Percentiles rank a stretch among this genome's conserved stretches.
Conservation (phyloP, 92 coral and sea anemone species). For the Zoanthus sansibaricus region DNA sequence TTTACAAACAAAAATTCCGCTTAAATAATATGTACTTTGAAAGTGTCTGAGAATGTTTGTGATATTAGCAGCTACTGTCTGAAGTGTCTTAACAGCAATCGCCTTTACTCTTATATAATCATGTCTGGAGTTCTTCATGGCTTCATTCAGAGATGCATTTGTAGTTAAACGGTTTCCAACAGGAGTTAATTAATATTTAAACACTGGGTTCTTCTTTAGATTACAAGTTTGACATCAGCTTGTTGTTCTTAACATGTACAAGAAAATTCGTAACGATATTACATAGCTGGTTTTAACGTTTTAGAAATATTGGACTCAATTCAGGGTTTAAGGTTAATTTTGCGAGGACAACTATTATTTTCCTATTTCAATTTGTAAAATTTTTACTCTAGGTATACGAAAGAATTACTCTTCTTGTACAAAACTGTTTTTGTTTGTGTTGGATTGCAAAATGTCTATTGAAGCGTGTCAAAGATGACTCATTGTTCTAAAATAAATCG, state of each 20-base stretch:
- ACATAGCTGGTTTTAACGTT: not conserved
- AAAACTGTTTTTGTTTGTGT: slow-evolving; percentile 37
- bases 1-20: not conserved
- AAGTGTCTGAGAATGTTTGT: slow-evolving; percentile 26
- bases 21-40: not conserved
- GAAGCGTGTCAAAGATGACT: slow-evolving; percentile 23
- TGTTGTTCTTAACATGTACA: not conserved
- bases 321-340: not conserved
- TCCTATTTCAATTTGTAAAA: slow-evolving; percentile 8
- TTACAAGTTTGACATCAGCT: not conserved
- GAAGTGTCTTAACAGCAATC: not conserved
- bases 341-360: slow-evolving; percentile 15
- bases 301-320: not conserved
- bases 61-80: slow-evolving; percentile 35
- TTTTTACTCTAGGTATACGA: slow-evolving; percentile 25
- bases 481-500: slow-evolving; percentile 10
- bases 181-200: not conserved
- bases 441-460: slow-evolving; percentile 10
- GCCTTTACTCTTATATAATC: not conserved
- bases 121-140: not conserved
- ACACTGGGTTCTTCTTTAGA: not conserved
- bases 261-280: not conserved
- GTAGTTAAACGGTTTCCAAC: not conserved
- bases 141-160: not conserved
- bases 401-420: slow-evolving; percentile 30